phyloP scores from a whole-genome alignment of 1,140 invertebrate genomes.

The Ooceraea biroi region DNA sequence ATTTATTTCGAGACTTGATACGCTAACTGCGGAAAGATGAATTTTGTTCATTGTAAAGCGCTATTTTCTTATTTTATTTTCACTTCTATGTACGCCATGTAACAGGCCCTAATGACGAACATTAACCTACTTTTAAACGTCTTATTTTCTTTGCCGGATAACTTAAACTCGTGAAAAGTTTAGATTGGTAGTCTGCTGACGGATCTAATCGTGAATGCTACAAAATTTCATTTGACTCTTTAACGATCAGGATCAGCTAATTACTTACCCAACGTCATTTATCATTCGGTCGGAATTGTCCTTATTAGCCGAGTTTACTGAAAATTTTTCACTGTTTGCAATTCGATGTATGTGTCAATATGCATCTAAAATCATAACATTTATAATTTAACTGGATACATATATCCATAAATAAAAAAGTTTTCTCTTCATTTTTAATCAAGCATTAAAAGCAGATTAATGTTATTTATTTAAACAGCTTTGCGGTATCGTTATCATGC shows the following conservation, averaged over 20 bases:
- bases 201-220: constrained; percentile 59
- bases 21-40: constrained; percentile 1
- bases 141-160: constrained; percentile 33
- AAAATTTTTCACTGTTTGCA: constrained; percentile 11
- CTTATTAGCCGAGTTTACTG: constrained; percentile 40
- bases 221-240: constrained; percentile 58
- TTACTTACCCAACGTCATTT: constrained; percentile 52
- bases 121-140: constrained; percentile 61
- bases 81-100: not conserved
- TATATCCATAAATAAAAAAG: constrained; percentile 3
- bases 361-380: not conserved
- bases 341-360: not conserved
- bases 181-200: constrained; percentile 47
- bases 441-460: not conserved
- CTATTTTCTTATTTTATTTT: constrained; percentile 31
- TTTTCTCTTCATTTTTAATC: not conserved
- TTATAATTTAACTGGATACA: not conserved
- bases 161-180: constrained; percentile 55
- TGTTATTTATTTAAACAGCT: not conserved
- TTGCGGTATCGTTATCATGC: not conserved
- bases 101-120: constrained; percentile 47
- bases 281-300: constrained; percentile 24
- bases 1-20: not conserved
- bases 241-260: constrained; percentile 56
- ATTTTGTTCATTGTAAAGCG: constrained; percentile 36